A percentile compares a stretch with the other conserved stretches of the same genome.
Conservation (phyloP, 2,113 vertebrate species). For the Cichladusa arquata region DNA sequence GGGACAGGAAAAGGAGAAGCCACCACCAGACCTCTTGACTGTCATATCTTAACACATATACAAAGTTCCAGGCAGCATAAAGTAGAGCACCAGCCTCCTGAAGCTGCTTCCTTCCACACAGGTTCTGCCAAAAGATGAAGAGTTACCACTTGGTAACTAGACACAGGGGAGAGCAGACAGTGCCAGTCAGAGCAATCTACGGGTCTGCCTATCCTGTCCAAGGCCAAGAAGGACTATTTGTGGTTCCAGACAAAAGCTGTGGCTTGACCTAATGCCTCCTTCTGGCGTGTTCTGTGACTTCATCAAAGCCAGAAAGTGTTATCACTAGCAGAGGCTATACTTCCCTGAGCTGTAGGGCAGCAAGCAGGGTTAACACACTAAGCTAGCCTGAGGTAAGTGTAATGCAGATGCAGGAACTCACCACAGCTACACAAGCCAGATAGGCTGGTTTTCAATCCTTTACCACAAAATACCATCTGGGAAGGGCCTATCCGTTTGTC, state of each 20-base stretch:
- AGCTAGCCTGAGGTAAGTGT: not conserved
- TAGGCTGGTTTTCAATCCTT: not conserved
- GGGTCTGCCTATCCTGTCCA: not conserved
- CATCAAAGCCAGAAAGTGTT: not conserved
- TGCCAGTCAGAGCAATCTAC: not conserved
- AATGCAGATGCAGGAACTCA: not conserved
- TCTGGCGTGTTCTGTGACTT: not conserved
- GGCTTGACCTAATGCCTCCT: not conserved
- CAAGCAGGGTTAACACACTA: not conserved
- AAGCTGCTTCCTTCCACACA: not conserved
- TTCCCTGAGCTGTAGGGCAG: not conserved
- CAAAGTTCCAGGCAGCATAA: accelerated
- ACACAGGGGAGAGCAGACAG: not conserved
- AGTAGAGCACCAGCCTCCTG: not conserved
- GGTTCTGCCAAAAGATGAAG: not conserved
- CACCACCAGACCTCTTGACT: no score
- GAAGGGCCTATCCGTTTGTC: not conserved
- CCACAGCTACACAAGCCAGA: not conserved
- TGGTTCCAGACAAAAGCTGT: not conserved
- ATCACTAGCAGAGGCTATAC: not conserved
- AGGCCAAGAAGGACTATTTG: not conserved
- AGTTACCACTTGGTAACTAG: not conserved
- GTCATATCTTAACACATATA: not conserved
- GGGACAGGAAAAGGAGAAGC: not conserved
- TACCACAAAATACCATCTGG: not conserved